Conservation (phyloP, 2,888 invertebrate species). For the Allacma fusca region DNA sequence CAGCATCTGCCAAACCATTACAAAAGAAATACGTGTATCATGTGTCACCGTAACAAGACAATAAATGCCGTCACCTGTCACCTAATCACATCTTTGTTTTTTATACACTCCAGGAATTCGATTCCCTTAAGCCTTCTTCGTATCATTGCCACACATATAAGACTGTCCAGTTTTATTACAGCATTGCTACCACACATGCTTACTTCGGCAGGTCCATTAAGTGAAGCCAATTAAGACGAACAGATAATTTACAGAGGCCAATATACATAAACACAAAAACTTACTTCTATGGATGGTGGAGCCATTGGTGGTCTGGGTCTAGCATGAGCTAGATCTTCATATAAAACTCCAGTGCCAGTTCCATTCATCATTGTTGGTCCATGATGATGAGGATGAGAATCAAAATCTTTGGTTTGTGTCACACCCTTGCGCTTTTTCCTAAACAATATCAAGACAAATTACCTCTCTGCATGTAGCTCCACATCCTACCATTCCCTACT, state of each 20-base stretch:
- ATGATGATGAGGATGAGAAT: constrained; percentile 56
- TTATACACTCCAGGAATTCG: background rate
- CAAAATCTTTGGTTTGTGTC: constrained; percentile 61
- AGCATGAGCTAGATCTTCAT: constrained; percentile 61
- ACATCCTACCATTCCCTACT: no score
- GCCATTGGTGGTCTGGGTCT: constrained; percentile 60
- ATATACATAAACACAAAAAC: constrained; percentile 29
- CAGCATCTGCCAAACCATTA: constrained; percentile 55
- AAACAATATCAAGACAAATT: constrained; percentile 41
- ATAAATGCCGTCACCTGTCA: constrained; percentile 6
- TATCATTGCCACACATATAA: no score
- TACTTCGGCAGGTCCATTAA: no score
- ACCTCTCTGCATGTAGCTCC: no score
- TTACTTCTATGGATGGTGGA: constrained; percentile 61
- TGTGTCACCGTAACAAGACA: constrained; percentile 17
- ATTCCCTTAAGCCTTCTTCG: no score
- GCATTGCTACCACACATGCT: no score
- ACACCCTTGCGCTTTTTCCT: constrained; percentile 61
- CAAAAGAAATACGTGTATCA: constrained; percentile 15
- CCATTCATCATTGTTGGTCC: constrained; percentile 61
- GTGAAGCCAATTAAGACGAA: background rate
- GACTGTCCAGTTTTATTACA: no score
- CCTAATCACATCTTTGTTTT: constrained; percentile 8
- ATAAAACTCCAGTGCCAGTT: constrained; percentile 60
- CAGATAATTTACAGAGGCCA: background rate